Percentiles rank a stretch among this genome's conserved stretches.
phyloP scores from a whole-genome alignment of 2,113 vertebrate genomes.

The Cromileptes altivelis region DNA sequence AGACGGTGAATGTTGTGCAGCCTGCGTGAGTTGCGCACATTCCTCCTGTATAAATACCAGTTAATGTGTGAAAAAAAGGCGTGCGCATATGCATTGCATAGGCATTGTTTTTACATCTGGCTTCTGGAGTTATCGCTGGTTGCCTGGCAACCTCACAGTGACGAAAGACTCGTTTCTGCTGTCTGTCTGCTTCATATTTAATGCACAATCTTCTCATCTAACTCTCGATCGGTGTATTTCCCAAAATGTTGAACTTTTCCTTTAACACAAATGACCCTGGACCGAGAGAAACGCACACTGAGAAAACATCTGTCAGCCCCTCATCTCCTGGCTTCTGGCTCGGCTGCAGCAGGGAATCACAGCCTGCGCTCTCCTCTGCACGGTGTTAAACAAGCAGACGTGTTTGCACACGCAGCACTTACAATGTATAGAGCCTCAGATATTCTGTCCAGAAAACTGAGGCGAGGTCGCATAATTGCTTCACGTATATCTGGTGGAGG shows the following conservation, averaged over 20 bases:
- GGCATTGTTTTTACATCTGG: too few relatives aligned
- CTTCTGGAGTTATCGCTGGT: neutral
- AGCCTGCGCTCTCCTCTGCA: constrained; percentile 1
- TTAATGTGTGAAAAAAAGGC: too few relatives aligned
- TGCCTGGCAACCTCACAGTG: constrained; percentile 28
- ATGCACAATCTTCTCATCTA: neutral
- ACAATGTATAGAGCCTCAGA: constrained; percentile 7
- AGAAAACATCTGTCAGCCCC: constrained; percentile 33
- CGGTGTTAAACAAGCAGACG: constrained; percentile 23
- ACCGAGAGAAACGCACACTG: neutral
- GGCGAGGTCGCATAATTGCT: constrained; percentile 15
- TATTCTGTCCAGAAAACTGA: neutral
- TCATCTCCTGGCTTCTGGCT: constrained; percentile 14
- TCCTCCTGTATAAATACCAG: too few relatives aligned
- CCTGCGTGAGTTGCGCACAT: too few relatives aligned
- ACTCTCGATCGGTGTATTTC: neutral
- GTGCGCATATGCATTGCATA: too few relatives aligned
- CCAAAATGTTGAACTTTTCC: neutral
- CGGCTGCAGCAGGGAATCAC: constrained; percentile 14
- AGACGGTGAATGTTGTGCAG: too few relatives aligned
- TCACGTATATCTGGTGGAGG: constrained; percentile 23
- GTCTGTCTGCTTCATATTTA: neutral
- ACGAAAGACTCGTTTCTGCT: neutral
- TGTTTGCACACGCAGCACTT: constrained; percentile 20
- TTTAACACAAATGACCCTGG: constrained; percentile 36